Evolutionary conservation across 35 echinoderm and acorn worm species (phyloP), one percentile per base, ranked within the genome.

Genomic region (Nesometra sesokonis): DNA sequence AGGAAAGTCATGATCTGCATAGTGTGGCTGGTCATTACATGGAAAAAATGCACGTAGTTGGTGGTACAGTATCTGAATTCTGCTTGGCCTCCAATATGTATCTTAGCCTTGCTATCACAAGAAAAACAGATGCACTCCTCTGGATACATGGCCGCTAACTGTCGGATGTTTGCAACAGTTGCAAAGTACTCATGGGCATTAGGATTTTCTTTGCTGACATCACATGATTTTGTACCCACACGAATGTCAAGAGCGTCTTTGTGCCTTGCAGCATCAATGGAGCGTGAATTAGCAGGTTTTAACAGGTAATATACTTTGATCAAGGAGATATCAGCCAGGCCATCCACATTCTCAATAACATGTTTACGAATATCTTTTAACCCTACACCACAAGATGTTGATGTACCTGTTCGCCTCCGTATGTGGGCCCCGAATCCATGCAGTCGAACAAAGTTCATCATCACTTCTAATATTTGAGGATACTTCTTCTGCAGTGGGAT

Each of bases 1-100:
- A 9, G 21, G 82, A 35, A 84, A 84, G 34, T 84, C 82, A 38
- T 84, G 82, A 84, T 84, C 82, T 27, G 82, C 32, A 84, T 84
- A 84, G 37, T 84, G 31, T 35, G 82, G 82, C 21, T 27, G 21
- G 37, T 84, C 82, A 38, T 84, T 35, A 35, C 31, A 27, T 84
- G 36, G 82, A 84, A 84, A 84, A 84, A 84, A 33, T 17, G 82
- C 37, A 34, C 82, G 32, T 35, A 84, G 35, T 35, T 84, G 82
- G 36, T 84, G 35, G 36, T 84, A 84, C n/a, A n/a, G n/a, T n/a
- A n/a, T 23, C 82, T 33, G 27, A 23, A 35, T 27, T 34, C 82
- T 33, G 82, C 82, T 35, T 35, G 82, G 30, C 32, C 36, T 35
- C 82, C 82, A 34, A 84, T 38, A 84, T 84, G 31, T 30, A 84